Conservation (phyloP, 2,888 invertebrate species). For the Teinopalpus imperialis region DNA sequence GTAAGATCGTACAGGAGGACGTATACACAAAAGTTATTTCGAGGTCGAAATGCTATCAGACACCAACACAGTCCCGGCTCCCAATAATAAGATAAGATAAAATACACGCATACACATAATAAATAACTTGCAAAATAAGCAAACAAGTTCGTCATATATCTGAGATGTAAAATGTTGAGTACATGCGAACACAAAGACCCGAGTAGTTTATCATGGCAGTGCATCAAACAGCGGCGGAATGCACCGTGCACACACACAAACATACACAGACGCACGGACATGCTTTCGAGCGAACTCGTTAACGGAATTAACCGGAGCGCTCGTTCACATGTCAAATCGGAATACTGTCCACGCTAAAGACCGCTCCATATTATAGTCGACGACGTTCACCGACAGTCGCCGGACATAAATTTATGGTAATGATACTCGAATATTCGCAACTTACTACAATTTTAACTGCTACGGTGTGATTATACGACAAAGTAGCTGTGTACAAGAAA, state of each 20-base stretch:
- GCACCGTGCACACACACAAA: conserved; percentile 4
- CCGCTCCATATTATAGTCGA: conserved; percentile 5
- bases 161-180: conserved; percentile 10
- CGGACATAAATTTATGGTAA: conserved; percentile 1
- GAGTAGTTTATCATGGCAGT: conserved; percentile 18
- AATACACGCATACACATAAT: no score
- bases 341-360: conserved; percentile 13
- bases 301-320: conserved; percentile 33
- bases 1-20: no score
- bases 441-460: background rate
- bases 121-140: no score
- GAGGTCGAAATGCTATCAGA: no score
- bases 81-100: no score
- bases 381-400: background rate
- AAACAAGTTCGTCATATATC: conserved; percentile 1
- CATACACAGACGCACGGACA: background rate
- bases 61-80: no score
- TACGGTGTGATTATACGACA: no score
- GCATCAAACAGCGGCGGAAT: conserved; percentile 15
- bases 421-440: conserved; percentile 3
- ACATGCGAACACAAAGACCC: conserved; percentile 3
- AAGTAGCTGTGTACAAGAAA: no score
- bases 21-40: no score
- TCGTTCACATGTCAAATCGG: conserved; percentile 21
- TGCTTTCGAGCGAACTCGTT: conserved; percentile 32